phyloP scores from a whole-genome alignment of 1,140 invertebrate species.

The Gryllus bimaculatus region DNA sequence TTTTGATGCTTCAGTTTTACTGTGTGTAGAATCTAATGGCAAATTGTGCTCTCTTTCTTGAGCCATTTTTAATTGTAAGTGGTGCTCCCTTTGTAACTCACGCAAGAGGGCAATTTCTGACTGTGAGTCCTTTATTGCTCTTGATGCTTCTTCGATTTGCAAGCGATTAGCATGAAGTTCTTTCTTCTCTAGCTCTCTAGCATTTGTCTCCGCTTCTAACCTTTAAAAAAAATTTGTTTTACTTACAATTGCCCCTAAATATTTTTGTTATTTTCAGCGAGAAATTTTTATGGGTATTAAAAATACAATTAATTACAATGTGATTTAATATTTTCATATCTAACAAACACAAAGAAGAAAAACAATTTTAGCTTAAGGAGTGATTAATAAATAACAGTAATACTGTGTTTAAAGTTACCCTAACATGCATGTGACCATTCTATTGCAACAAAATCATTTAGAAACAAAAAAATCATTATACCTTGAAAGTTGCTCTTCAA shows the following conservation, averaged over 20 bases:
- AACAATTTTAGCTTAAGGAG: too few relatives aligned
- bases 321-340: too few relatives aligned
- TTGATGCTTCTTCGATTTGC: not conserved
- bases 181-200: not conserved
- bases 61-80: not conserved
- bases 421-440: too few relatives aligned
- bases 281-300: too few relatives aligned
- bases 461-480: not conserved
- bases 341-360: too few relatives aligned
- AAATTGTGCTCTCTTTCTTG: not conserved
- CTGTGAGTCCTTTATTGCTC: not conserved
- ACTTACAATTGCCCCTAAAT: too few relatives aligned
- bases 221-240: not conserved
- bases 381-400: too few relatives aligned
- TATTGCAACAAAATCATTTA: too few relatives aligned
- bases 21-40: too few relatives aligned
- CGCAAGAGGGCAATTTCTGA: not conserved
- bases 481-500: not conserved
- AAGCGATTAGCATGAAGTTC: not conserved
- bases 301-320: too few relatives aligned
- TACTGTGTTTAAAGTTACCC: too few relatives aligned
- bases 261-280: too few relatives aligned
- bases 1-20: not conserved
- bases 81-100: not conserved
- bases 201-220: not conserved